Evolutionary conservation across 2,113 vertebrate species (phyloP).

Genomic region (Gnathonemus echidnorhynchus): DNA sequence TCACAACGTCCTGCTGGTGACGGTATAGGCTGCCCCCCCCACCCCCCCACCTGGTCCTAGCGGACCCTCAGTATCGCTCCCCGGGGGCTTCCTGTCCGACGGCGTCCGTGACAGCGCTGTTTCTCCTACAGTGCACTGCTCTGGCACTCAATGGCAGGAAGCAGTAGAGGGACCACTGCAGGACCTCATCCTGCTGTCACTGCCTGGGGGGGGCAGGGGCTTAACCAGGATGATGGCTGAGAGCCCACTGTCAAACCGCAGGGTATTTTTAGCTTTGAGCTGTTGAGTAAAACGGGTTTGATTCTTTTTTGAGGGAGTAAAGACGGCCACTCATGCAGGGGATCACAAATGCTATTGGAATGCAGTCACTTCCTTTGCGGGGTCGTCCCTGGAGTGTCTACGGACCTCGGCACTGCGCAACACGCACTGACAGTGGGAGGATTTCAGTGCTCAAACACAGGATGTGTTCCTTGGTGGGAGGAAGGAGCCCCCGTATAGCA

Average conservation of each 20-base stretch:
- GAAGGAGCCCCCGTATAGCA: not conserved
- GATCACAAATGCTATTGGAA: not conserved
- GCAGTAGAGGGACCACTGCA: slow-evolving; percentile 12
- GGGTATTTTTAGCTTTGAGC: slow-evolving; percentile 16
- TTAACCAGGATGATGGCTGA: slow-evolving; percentile 24
- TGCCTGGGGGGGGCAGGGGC: not conserved
- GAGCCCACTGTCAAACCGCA: not conserved
- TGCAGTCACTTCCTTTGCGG: slow-evolving; percentile 19
- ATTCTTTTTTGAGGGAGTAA: not conserved
- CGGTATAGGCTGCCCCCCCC: not conserved
- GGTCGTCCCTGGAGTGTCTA: not conserved
- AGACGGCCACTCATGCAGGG: not conserved
- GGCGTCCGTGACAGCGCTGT: not conserved
- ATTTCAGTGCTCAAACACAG: not conserved
- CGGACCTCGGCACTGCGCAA: not conserved
- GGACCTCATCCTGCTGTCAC: not conserved
- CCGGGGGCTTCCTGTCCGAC: slow-evolving; percentile 10
- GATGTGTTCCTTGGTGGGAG: not conserved
- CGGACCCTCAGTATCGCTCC: not conserved
- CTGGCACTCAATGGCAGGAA: slow-evolving; percentile 36
- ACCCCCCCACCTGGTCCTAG: not conserved
- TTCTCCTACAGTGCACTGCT: slow-evolving; percentile 7
- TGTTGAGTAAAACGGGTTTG: not conserved
- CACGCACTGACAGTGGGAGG: not conserved
- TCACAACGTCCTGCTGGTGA: not conserved